Base-by-base conservation (phyloP, 1,140 invertebrate genomes). In the Yoshiicerus persimilis region DNA sequence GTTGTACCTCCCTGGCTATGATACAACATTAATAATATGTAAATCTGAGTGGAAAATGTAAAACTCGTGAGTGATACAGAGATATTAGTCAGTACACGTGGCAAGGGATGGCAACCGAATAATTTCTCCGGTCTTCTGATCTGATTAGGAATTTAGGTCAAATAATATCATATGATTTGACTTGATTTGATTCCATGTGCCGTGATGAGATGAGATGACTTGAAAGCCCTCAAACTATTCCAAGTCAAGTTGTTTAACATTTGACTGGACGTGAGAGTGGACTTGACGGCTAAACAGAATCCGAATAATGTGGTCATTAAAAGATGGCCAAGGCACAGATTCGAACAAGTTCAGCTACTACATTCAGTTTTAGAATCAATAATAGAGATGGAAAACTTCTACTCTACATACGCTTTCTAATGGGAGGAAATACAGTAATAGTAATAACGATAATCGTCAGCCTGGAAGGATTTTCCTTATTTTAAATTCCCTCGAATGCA, bases 111-210 rank as follows among this genome's bases (percentile, higher is more conserved):
- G 10, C 66, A 75, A 34, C 11, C 16, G 20, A 34, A 80, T 80
- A n/a, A 36, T 38, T 80, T 10, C 32, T 9, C 10, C 13, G 2
- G 13, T 80, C 75, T 80, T 80, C 23, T 80, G 75, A 80, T 80
- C 75, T 80, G 75, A 80, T 80, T 80, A 80, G 32, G 75, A 80
- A 80, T 80, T 80, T 80, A 80, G 75, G 75, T 80, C 75, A 80
- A 80, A 80, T 80, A 32, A 80, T 80, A 80, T 80, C 75, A 80
- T 80, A 80, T 80, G 75, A 80, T 80, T 80, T 80, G 75, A 80
- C 75, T 80, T 80, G 75, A 80, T 80, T 80, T 80, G 75, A 80
- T 34, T 80, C 75, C 75, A 80, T 80, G 66, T 75, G 66, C 30
- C 27, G 27, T 16, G 32, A 80, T 36, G 32, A 80, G 75, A 80